These are phyloP conservation scores for Mormyrops boulengeri DNA, from an alignment of 2,797 vertebrate species.

Conservation along the genomic window DNA sequence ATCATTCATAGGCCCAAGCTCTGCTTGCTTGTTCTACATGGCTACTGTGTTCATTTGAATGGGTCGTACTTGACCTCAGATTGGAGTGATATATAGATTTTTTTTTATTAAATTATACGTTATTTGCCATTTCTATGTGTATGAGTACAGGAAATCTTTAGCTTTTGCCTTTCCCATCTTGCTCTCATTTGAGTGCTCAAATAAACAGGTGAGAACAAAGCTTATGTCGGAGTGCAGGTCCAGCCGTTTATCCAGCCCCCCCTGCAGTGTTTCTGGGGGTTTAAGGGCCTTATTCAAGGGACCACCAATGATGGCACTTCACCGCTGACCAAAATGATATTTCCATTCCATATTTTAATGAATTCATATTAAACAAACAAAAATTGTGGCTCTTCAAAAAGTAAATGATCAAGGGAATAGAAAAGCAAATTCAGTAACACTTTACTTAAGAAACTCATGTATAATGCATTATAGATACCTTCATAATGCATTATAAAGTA, in stretches of 20 bases:
- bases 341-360: background rate
- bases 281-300: background rate
- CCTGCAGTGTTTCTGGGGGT: background rate
- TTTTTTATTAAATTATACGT: background rate
- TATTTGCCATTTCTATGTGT: background rate
- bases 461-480: background rate
- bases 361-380: background rate
- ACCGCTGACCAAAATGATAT: background rate
- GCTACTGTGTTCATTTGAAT: background rate
- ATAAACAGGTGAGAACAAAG: background rate
- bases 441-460: background rate
- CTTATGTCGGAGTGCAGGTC: background rate
- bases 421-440: background rate
- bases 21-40: background rate
- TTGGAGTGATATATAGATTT: background rate
- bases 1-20: background rate
- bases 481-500: background rate
- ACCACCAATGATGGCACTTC: background rate
- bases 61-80: background rate
- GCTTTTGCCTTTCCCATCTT: background rate
- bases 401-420: background rate
- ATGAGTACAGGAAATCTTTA: background rate
- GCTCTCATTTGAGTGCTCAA: background rate
- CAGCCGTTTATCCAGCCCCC: background rate
- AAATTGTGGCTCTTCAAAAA: background rate